phyloP scores from a whole-genome alignment of 2,888 invertebrate genomes.

The Pollenia labialis region DNA sequence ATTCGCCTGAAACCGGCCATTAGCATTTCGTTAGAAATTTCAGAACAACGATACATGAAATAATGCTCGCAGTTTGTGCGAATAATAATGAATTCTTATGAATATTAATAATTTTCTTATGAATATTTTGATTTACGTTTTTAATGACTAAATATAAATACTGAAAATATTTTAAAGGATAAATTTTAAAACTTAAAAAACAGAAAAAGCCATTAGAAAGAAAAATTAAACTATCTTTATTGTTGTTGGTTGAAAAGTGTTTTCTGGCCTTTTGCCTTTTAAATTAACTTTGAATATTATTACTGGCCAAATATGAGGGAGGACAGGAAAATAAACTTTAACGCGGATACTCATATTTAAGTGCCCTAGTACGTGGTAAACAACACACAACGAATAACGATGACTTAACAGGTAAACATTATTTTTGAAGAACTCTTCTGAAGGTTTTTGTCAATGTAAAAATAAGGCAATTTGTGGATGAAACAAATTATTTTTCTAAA shows the following conservation, averaged over 20 bases:
- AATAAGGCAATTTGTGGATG: no score
- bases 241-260: constrained; percentile 15
- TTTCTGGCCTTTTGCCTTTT: constrained; percentile 37
- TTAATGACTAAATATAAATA: neutral
- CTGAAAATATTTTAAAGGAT: neutral
- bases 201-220: constrained; percentile 28
- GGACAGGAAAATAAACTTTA: constrained; percentile 17
- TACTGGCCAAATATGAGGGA: constrained; percentile 3
- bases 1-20: no score
- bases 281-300: constrained; percentile 3
- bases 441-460: no score
- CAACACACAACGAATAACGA: neutral
- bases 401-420: neutral
- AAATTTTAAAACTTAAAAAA: constrained; percentile 26
- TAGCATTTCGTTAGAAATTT: no score
- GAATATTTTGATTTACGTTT: no score
- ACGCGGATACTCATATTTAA: neutral
- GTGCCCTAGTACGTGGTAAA: neutral
- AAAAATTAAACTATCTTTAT: neutral
- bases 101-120: no score
- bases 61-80: no score
- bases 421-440: no score
- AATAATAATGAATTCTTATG: no score
- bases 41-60: no score
- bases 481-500: no score